A percentile compares a stretch with the other conserved stretches of the same genome.
phyloP scores from a whole-genome alignment of 2,113 vertebrate species.

The Apteryx owenii region DNA sequence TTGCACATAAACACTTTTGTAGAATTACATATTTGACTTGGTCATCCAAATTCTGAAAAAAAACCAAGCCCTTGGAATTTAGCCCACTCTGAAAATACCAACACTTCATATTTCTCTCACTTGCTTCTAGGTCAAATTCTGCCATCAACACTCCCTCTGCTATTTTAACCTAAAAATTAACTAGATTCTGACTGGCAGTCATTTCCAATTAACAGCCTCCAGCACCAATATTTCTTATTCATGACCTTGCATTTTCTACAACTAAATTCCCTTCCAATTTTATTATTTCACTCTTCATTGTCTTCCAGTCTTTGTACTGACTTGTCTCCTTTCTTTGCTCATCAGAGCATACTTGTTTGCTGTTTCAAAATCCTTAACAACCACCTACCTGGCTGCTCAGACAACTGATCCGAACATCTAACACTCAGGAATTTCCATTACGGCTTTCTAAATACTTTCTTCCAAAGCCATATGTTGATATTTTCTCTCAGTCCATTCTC shows the following conservation, averaged over 20 bases:
- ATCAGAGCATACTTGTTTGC: background rate
- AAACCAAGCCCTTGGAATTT: background rate
- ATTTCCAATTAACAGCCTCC: slow-evolving; percentile 28
- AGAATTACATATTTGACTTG: background rate
- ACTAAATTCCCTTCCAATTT: background rate
- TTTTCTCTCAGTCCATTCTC: background rate
- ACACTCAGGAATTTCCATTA: background rate
- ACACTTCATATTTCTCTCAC: fast-evolving
- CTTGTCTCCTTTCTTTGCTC: background rate
- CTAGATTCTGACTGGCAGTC: slow-evolving; percentile 1
- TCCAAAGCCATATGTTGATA: background rate
- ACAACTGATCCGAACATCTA: background rate
- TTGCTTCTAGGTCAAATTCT: background rate
- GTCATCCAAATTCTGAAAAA: background rate
- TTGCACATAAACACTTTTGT: background rate
- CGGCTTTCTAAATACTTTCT: background rate
- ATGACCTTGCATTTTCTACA: background rate
- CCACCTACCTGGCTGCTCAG: background rate
- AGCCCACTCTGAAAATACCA: background rate
- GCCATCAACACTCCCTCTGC: background rate
- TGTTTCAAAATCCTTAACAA: background rate
- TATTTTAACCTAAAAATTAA: background rate
- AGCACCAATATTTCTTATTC: background rate
- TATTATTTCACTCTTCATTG: slow-evolving; percentile 3
- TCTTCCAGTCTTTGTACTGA: background rate